Base-by-base conservation (phyloP, 2,113 vertebrate genomes). In the Melanerpes formicivorus region DNA sequence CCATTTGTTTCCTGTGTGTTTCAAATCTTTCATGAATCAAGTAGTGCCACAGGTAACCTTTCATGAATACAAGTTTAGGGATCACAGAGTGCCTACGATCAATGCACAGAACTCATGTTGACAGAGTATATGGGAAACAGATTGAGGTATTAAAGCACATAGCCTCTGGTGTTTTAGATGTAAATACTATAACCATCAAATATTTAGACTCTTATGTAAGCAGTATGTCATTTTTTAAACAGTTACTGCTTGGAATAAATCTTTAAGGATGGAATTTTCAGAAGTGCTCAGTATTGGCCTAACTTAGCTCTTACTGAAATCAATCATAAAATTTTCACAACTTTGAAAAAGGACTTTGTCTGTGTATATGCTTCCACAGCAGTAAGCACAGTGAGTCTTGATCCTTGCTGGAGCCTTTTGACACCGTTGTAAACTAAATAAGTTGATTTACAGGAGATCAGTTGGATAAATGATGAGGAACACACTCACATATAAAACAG, bases 161-260 rank as follows among this genome's bases (percentile, higher is more conserved):
- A 90, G 91, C 93, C 91, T 91, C 88, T 95, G 91, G 95, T 96
- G 93, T 81, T 95, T 95, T 79, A 95, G 91, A 96, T 95, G 94
- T 95, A 96, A 96, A 96, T 96, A 95, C 90, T 93, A 81, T 93
- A 96, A 88, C 82, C 70, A 96, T 96, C 95, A 96, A 96, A 96
- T 92, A 95, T 95, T 96, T 95, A 95, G 91, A 93, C 94, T 90
- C 90, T 96, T 95, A 95, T 95, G 91, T 95, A 96, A 95, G 91
- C 94, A 80, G 73, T 81, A 79, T 93, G 93, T 90, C 87, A 91
- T 95, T 95, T 94, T 96, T 93, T 93, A 95, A 96, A 93, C 91
- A 95, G 91, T 95, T 93, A 91, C 93, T 95, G 85, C 85, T 90
- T 79, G 82, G 93, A 95, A 96, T 96, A 96, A 96, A 96, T 96